Percentiles rank a stretch among this genome's conserved stretches.
Evolutionary conservation across 2,113 vertebrate species (phyloP).

Genomic region (Verasper variegatus): DNA sequence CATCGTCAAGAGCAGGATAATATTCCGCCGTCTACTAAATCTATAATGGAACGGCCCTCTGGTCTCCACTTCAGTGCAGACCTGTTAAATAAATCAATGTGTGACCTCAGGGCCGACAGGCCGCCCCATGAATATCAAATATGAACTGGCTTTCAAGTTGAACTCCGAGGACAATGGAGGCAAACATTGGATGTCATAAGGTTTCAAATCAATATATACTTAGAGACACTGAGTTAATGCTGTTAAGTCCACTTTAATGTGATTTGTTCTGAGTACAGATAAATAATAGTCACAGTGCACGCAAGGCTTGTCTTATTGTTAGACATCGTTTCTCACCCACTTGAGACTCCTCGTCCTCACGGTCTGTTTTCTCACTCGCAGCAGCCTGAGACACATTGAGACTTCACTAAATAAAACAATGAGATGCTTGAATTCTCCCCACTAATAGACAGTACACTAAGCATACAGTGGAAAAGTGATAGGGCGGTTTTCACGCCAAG

Average conservation of each 20-base stretch:
- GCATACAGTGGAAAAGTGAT: background rate
- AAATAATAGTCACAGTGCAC: slow-evolving; percentile 15
- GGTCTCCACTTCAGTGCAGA: slow-evolving; percentile 16
- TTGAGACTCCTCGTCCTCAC: slow-evolving; percentile 27
- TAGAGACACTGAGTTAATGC: slow-evolving; percentile 13
- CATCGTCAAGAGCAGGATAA: background rate
- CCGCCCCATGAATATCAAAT: slow-evolving; percentile 31
- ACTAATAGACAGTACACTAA: too few species aligned
- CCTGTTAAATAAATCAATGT: slow-evolving; percentile 56
- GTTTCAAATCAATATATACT: slow-evolving; percentile 44
- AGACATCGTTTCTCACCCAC: slow-evolving; percentile 26
- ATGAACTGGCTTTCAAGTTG: slow-evolving; percentile 9
- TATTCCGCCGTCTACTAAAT: slow-evolving; percentile 7
- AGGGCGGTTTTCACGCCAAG: background rate
- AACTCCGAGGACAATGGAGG: slow-evolving; percentile 21
- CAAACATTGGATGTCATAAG: slow-evolving; percentile 22
- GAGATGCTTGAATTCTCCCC: background rate
- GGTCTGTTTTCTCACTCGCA: slow-evolving; percentile 14
- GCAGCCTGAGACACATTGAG: slow-evolving; percentile 9
- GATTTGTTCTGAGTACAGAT: slow-evolving; percentile 18
- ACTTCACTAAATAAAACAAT: slow-evolving; percentile 1
- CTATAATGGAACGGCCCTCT: background rate
- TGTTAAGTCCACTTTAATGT: slow-evolving; percentile 8
- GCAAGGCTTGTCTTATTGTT: background rate
- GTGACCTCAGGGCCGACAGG: slow-evolving; percentile 30